A percentile compares a stretch with the other conserved stretches of the same genome.
Conservation (phyloP, 2,797 vertebrate genomes). For the Phrynocephalus guinanensis region DNA sequence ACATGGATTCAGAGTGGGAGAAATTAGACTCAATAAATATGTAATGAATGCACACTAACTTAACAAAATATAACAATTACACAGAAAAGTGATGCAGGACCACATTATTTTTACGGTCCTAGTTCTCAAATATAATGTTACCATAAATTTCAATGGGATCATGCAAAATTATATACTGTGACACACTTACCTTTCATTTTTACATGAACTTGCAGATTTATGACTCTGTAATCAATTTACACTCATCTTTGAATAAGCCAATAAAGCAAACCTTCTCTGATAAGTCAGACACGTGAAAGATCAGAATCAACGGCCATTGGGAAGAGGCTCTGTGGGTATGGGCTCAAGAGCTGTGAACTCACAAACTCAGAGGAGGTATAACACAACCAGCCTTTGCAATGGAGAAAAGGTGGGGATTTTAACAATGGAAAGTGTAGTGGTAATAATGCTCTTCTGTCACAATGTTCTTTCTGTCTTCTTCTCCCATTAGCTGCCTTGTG, state of each 20-base stretch:
- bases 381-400: neutral
- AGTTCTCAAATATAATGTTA: neutral
- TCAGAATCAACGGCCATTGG: neutral
- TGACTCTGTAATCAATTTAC: neutral
- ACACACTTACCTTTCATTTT: constrained; percentile 34
- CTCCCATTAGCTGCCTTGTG: neutral
- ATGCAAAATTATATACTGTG: constrained; percentile 4
- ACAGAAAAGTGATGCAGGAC: too few species aligned
- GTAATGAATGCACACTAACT: neutral
- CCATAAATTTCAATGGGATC: constrained; percentile 40
- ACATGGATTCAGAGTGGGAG: neutral
- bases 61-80: neutral
- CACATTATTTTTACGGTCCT: neutral
- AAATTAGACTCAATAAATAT: neutral
- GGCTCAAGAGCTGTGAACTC: neutral
- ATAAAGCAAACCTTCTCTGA: neutral
- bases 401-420: neutral
- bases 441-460: too few species aligned
- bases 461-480: too few species aligned
- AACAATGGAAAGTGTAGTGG: too few species aligned
- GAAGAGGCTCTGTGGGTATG: neutral
- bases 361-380: neutral
- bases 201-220: constrained; percentile 25
- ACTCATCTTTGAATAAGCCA: neutral
- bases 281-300: constrained; percentile 10